A percentile compares a stretch with the other conserved stretches of the same genome.
Conservation (phyloP, 2,888 invertebrate species). For the Diploptera punctata region DNA sequence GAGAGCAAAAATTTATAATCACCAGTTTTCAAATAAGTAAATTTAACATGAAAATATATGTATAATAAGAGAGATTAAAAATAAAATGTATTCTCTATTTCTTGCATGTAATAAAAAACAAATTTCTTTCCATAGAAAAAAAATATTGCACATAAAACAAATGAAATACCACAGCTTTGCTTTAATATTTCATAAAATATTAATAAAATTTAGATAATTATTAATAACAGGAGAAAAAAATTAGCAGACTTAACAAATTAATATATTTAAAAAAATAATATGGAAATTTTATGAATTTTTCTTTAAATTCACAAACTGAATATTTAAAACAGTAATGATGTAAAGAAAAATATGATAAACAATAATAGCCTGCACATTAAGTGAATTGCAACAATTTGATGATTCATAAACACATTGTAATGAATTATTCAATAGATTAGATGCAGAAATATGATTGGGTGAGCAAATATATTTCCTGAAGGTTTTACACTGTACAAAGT, state of each 20-base stretch:
- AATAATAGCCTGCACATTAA: not conserved
- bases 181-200: slow-evolving; percentile 16
- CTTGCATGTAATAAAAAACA: not conserved
- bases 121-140: not conserved
- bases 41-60: not conserved
- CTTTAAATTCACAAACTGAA: not conserved
- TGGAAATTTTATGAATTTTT: not conserved
- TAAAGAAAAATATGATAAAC: not conserved
- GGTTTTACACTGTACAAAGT: slow-evolving; percentile 30
- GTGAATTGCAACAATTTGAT: not conserved
- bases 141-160: slow-evolving; percentile 25
- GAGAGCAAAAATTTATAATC: not conserved
- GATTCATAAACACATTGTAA: not conserved
- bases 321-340: not conserved
- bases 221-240: no score
- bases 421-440: not conserved
- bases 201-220: slow-evolving; percentile 1
- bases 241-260: no score
- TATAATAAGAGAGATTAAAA: not conserved
- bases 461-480: slow-evolving; percentile 28
- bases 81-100: not conserved
- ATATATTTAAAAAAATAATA: no score
- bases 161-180: not conserved
- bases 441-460: slow-evolving; percentile 19
- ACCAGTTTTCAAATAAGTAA: not conserved